A percentile compares a stretch with the other conserved stretches of the same genome.
Conservation (phyloP, 2,113 vertebrate genomes). For the Rhinolophus sinicus region DNA sequence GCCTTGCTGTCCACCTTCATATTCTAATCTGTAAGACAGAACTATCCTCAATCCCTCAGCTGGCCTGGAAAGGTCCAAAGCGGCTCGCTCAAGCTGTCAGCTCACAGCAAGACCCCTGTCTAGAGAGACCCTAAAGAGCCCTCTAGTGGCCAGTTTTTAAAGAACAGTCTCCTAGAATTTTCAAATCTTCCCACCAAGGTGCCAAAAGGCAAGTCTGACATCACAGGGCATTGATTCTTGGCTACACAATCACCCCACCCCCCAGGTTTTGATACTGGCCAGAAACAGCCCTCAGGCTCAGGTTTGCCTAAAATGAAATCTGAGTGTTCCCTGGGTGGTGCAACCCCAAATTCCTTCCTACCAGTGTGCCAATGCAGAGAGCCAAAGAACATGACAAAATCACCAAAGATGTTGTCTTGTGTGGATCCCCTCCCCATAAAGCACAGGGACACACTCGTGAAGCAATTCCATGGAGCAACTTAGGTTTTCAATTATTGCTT, state of each 20-base stretch:
- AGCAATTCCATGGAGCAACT: neutral
- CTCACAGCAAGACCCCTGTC: neutral
- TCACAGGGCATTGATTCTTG: neutral
- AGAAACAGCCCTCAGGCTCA: neutral
- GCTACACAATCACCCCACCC: too few species aligned
- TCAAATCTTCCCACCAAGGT: neutral
- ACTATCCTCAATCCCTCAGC: too few species aligned
- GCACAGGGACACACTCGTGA: neutral
- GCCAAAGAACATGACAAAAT: neutral
- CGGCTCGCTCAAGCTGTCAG: neutral
- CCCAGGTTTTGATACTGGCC: neutral
- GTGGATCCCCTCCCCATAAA: neutral
- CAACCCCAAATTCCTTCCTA: neutral
- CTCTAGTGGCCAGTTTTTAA: conserved; percentile 44
- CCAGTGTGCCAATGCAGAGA: neutral
- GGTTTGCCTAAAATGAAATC: neutral
- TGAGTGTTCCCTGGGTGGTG: neutral
- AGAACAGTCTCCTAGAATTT: neutral
- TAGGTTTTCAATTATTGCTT: neutral
- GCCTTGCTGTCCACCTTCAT: neutral
- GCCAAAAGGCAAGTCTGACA: neutral
- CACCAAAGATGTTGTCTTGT: neutral
- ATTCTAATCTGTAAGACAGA: neutral
- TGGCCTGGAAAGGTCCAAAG: neutral
- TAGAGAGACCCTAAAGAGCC: neutral